These are phyloP conservation scores for Aphidius gifuensis DNA, from an alignment of 1,140 invertebrate genomes.

Conservation along the genomic window DNA sequence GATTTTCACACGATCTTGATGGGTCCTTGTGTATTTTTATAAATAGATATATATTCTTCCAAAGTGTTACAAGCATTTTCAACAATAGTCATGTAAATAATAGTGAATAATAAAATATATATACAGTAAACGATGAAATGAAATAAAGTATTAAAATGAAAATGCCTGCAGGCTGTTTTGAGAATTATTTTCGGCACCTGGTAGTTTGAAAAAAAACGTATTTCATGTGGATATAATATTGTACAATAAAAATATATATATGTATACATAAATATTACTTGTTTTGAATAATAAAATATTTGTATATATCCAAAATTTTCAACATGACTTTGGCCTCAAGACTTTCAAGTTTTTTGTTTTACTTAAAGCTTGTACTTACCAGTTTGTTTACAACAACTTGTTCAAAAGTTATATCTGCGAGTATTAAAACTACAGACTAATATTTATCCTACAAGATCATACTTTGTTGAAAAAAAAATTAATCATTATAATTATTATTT, in stretches of 20 bases:
- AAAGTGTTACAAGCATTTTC: conserved; percentile 13
- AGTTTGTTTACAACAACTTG: too few relatives aligned
- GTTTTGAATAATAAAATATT: conserved; percentile 28
- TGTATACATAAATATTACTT: conserved; percentile 22
- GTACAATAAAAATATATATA: too few relatives aligned
- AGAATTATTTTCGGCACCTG: too few relatives aligned
- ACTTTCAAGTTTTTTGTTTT: background rate
- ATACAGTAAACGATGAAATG: too few relatives aligned
- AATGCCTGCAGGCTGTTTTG: background rate
- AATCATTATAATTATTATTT: too few relatives aligned
- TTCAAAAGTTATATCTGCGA: too few relatives aligned
- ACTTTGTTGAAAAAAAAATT: too few relatives aligned
- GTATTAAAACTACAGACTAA: too few relatives aligned
- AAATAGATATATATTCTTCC: conserved; percentile 15
- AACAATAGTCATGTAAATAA: conserved; percentile 9
- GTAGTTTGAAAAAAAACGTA: background rate
- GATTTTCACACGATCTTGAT: conserved; percentile 28
- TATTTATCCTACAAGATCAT: too few relatives aligned
- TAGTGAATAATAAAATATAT: conserved; percentile 4
- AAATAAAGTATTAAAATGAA: background rate
- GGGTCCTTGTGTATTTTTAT: conserved; percentile 10
- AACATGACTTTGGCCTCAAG: too few relatives aligned
- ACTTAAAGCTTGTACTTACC: background rate
- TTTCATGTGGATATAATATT: background rate
- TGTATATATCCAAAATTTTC: too few relatives aligned